Evolutionary conservation across 2,113 vertebrate species (phyloP), one percentile per base, ranked within the genome.

Genomic region (Rhinolophus sinicus): DNA sequence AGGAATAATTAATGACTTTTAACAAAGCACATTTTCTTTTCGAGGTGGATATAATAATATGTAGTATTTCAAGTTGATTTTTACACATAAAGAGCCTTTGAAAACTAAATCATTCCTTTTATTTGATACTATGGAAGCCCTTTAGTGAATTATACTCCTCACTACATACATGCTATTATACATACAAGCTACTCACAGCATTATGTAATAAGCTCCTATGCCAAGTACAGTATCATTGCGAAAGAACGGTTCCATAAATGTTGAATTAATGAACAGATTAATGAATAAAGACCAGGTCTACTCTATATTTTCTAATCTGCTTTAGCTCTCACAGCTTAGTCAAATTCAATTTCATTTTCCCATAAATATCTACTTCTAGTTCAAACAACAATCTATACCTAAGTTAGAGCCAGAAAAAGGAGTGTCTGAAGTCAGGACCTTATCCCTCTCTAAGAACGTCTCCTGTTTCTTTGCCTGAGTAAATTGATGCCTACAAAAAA

Each of bases 401-500:
- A 93, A 81, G 75, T 88, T n/a, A 89, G 30, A 96, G 82, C 54
- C 78, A 96, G 73, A 70, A 96, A 96, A 84, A 77, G n/a, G 24
- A 80, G 62, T 89, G 50, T 80, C 93, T 95, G 54, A 81, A 93
- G 76, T 95, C 67, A 84, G 60, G 94, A 90, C 84, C 28, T 44
- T 81, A 35, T 69, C n/a, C 67, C 52, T 78, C 78, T 95, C 80
- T 90, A 64, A 86, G 76, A 96, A 82, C 19, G 70, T 96, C 96
- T 96, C 91, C 47, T 87, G 6, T 97, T 97, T 96, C 94, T 90
- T 93, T 93, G 85, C 38, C 92, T 72, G 64, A 91, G 93, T 96
- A 97, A 97, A 96, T 44, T 93, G 95, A 97, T 96, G 94, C 97
- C 88, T 96, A 88, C 77, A 76, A 93, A 96, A 97, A 97, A 97